Conservation (phyloP, 2,888 invertebrate species). For the Cephus nigrinus region DNA sequence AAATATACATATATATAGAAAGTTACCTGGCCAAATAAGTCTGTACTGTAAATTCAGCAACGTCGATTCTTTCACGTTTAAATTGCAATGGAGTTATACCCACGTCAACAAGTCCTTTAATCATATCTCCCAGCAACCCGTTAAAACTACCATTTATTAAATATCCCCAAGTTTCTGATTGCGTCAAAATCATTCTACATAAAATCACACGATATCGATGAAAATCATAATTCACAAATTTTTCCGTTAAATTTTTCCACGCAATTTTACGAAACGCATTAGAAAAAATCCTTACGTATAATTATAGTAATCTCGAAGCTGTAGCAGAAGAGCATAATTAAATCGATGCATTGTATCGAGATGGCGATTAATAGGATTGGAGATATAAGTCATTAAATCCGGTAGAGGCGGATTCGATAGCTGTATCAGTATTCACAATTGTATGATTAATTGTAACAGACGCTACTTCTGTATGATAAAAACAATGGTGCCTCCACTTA, state of each 20-base stretch:
- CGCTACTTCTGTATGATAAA: neutral
- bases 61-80: constrained; percentile 71
- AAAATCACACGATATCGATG: neutral
- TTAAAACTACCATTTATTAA: constrained; percentile 48
- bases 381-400: constrained; percentile 65
- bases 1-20: neutral
- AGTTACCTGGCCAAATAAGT: constrained; percentile 73
- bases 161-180: constrained; percentile 50
- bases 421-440: constrained; percentile 24
- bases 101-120: constrained; percentile 69
- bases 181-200: constrained; percentile 44
- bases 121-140: constrained; percentile 53
- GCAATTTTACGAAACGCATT: neutral
- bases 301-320: constrained; percentile 75
- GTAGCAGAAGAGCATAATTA: constrained; percentile 72
- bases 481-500: neutral
- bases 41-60: constrained; percentile 72
- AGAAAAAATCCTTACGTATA: constrained; percentile 68
- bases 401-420: constrained; percentile 38
- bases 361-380: constrained; percentile 67
- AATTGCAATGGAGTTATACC: constrained; percentile 77
- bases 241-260: neutral
- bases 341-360: constrained; percentile 75
- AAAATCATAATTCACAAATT: neutral
- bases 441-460: neutral